phyloP scores from a whole-genome alignment of 2,888 invertebrate species.

The Lumbricus terrestris region DNA sequence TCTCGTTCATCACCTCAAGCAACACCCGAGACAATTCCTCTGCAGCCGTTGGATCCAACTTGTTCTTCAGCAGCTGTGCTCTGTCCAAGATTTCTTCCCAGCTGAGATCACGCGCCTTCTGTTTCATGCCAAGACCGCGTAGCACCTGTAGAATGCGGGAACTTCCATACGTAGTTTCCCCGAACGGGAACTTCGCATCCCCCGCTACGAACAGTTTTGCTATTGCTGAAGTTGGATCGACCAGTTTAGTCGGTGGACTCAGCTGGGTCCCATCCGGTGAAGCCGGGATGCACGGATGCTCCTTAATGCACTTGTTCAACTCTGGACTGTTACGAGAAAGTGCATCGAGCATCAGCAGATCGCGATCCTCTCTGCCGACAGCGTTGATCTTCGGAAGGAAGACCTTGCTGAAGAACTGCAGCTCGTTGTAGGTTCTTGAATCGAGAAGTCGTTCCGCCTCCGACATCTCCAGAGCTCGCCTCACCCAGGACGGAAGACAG shows the following conservation, averaged over 20 bases:
- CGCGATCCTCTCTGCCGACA: conserved; percentile 32
- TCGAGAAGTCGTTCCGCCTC: conserved; percentile 26
- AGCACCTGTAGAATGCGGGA: conserved; percentile 30
- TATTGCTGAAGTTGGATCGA: conserved; percentile 41
- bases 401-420: conserved; percentile 39
- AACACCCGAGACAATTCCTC: conserved; percentile 10
- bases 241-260: conserved; percentile 40
- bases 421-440: conserved; percentile 34
- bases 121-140: conserved; percentile 36
- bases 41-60: background rate
- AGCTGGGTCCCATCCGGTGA: conserved; percentile 40
- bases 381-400: conserved; percentile 42
- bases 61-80: conserved; percentile 26
- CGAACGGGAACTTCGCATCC: conserved; percentile 45
- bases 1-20: conserved; percentile 27
- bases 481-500: conserved; percentile 31
- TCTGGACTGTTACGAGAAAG: conserved; percentile 42
- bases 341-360: conserved; percentile 39
- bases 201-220: conserved; percentile 40
- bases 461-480: conserved; percentile 29
- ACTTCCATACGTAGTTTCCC: conserved; percentile 21
- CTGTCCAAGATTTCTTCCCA: conserved; percentile 39
- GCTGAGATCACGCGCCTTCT: conserved; percentile 28
- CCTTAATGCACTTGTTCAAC: conserved; percentile 33
- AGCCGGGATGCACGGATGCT: conserved; percentile 42